These are phyloP conservation scores for Eumeta japonica DNA, from an alignment of 1,140 invertebrate species.

Conservation along the genomic window DNA sequence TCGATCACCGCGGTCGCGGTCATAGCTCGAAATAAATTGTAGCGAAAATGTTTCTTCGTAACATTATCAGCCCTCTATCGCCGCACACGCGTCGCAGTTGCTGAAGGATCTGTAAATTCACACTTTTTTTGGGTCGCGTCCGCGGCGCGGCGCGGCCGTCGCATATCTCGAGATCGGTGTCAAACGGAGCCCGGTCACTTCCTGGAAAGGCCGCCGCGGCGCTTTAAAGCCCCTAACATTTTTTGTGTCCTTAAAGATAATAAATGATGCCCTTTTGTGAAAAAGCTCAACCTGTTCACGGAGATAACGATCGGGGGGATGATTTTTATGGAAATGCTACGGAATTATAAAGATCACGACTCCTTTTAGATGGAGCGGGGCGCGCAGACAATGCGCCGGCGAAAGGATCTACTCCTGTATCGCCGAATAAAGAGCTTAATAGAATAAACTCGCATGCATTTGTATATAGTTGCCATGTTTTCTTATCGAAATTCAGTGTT, in stretches of 20 bases:
- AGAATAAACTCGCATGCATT: too few relatives aligned
- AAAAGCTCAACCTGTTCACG: constrained; percentile 51
- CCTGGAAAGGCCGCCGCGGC: constrained; percentile 46
- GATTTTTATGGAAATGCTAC: constrained; percentile 56
- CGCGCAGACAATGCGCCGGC: constrained; percentile 54
- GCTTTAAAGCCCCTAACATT: constrained; percentile 41
- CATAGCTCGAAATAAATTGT: too few relatives aligned
- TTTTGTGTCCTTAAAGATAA: constrained; percentile 52
- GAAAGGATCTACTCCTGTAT: too few relatives aligned
- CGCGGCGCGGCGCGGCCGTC: too few relatives aligned
- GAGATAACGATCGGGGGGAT: constrained; percentile 51
- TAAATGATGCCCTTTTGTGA: constrained; percentile 48
- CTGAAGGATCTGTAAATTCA: constrained; percentile 20
- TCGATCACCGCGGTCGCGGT: too few relatives aligned
- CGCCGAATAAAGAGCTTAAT: too few relatives aligned
- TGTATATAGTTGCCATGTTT: too few relatives aligned
- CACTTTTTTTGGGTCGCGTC: constrained; percentile 24
- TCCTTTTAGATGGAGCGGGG: constrained; percentile 49
- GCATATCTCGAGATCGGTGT: constrained; percentile 49
- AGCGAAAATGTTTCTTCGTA: too few relatives aligned
- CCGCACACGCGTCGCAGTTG: too few relatives aligned
- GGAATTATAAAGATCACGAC: constrained; percentile 51
- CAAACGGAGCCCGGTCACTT: constrained; percentile 46
- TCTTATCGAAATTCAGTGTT: too few relatives aligned
- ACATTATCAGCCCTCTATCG: too few relatives aligned